These are phyloP conservation scores for Lycocorax pyrrhopterus DNA, from an alignment of 2,113 vertebrate genomes.

Conservation along the genomic window DNA sequence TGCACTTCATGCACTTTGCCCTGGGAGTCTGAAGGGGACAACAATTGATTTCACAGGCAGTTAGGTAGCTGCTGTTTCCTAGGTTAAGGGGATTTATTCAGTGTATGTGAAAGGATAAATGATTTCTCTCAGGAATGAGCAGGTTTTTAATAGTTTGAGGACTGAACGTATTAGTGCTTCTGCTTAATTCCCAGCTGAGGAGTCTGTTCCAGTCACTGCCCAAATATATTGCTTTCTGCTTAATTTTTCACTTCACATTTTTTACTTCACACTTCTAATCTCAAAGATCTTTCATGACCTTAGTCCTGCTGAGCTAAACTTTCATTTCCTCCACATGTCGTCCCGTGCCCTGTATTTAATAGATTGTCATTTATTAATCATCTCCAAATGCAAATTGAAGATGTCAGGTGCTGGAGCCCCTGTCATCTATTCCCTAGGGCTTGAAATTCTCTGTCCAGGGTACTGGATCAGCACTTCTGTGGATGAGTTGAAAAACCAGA, in stretches of 20 bases:
- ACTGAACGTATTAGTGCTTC: not conserved
- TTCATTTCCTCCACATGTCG: not conserved
- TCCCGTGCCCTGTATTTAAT: not conserved
- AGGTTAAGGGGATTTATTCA: not conserved
- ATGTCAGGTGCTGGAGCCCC: not conserved
- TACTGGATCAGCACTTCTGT: not conserved
- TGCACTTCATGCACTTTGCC: not conserved
- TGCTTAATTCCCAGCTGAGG: not conserved
- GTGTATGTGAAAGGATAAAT: not conserved
- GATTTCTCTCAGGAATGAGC: not conserved
- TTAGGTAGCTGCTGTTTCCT: not conserved
- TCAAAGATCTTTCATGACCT: not conserved
- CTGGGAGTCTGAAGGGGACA: not conserved
- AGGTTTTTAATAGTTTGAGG: not conserved
- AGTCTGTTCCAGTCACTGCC: not conserved
- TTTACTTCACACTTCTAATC: not conserved
- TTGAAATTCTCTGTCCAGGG: not conserved
- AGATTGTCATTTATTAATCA: slow-evolving; percentile 6
- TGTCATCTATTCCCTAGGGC: not conserved
- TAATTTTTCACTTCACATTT: not conserved
- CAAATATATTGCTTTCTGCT: not conserved
- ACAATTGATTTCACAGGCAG: not conserved
- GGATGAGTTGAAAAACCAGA: not conserved
- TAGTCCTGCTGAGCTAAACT: not conserved
- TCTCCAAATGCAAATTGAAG: slow-evolving; percentile 21